Conservation (phyloP, 2,797 vertebrate species). For the Sebastiscus tertius region DNA sequence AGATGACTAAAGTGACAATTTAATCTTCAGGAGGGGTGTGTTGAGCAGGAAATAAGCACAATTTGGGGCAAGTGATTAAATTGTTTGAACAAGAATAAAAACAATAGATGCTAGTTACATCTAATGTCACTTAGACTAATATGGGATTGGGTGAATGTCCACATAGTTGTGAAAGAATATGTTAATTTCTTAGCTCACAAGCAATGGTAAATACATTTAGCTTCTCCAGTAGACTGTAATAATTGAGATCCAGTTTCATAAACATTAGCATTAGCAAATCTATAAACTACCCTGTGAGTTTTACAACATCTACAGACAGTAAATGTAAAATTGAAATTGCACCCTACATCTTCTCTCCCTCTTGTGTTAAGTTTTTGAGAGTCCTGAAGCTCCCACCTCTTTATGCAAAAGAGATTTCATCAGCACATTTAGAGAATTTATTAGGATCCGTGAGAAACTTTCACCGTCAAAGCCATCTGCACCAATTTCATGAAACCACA, state of each 20-base stretch:
- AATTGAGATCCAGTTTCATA: slow-evolving; percentile 13
- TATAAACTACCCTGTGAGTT: slow-evolving; percentile 28
- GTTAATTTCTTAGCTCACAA: neutral
- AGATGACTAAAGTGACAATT: neutral
- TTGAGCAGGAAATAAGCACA: neutral
- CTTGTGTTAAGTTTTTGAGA: slow-evolving; percentile 44
- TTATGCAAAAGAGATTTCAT: slow-evolving; percentile 66
- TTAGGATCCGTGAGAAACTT: slow-evolving; percentile 58
- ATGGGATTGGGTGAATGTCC: neutral
- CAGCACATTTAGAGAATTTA: slow-evolving; percentile 72
- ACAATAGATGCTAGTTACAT: neutral
- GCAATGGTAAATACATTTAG: neutral
- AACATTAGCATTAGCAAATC: slow-evolving; percentile 27
- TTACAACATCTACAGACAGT: slow-evolving; percentile 22
- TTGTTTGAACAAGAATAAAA: neutral
- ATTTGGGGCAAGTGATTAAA: neutral
- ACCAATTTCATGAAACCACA: slow-evolving; percentile 50
- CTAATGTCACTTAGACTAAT: neutral
- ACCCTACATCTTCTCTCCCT: slow-evolving; percentile 39
- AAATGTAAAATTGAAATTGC: slow-evolving; percentile 50
- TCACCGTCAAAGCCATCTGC: slow-evolving; percentile 41
- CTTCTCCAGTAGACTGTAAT: neutral
- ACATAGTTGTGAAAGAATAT: neutral
- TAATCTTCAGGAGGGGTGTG: neutral
- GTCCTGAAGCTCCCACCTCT: slow-evolving; percentile 35